Evolutionary conservation across 2,113 vertebrate species (phyloP), one percentile per base, ranked within the genome.

Genomic region (Notiomystis cincta): DNA sequence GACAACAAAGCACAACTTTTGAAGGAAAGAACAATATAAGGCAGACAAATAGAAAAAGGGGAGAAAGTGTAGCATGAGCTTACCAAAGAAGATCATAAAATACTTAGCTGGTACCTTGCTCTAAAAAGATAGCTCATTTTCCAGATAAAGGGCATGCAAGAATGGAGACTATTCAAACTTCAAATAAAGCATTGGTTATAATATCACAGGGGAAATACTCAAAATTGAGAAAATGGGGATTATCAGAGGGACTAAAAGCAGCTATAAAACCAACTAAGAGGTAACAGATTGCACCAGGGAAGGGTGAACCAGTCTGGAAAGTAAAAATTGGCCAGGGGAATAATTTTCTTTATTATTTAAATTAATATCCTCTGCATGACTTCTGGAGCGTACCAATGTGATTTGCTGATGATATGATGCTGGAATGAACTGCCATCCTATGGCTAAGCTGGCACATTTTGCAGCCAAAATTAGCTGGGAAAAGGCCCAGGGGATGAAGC

Each of bases 331-430:
- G 35, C 83, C 60, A 70, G n/a, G 56, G 80, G 60, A 93, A 83
- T 87, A 56, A 81, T 91, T 81, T 89, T 94, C 76, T 83, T 38
- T 94, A 75, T 94, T 90, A 92, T 88, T 93, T 88, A 92, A 92
- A 93, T 92, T 77, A 89, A 78, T 81, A 73, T 38, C 47, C 47
- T 94, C 80, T 83, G 51, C 15, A 15, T 66, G 67, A 70, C 67
- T 95, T 81, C 64, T 81, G 72, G 31, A 87, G 60, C 3, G 0
- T 53, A 79, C 22, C 11, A 0, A 45, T 50, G 31, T 65, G 54
- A 89, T 72, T 76, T 90, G 24, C 62, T 80, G 67, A 27, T 44
- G 44, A 37, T 45, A 48, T 1, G 3, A 73, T 48, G 7, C 23
- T 87, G 67, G 67, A 95, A 80, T 48, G 54, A 88, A 57, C 62